Conservation (phyloP, 2,888 invertebrate species). For the Flabesymbios commensalis region DNA sequence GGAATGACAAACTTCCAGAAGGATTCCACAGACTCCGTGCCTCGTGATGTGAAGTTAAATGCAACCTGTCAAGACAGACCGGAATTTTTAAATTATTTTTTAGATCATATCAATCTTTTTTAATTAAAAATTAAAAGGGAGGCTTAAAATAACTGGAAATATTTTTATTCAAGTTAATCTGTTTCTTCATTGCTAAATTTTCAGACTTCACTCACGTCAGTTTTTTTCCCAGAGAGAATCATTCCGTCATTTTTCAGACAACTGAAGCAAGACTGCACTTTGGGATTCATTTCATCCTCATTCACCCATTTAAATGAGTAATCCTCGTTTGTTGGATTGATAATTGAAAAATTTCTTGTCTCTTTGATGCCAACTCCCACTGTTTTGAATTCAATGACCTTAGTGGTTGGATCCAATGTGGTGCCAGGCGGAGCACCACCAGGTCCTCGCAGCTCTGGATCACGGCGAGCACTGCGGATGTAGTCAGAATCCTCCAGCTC, state of each 20-base stretch:
- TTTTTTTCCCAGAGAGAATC: slow-evolving; percentile 68
- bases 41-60: slow-evolving; percentile 71
- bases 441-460: slow-evolving; percentile 57
- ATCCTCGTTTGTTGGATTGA: slow-evolving; percentile 71
- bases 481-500: slow-evolving; percentile 73
- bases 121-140: too few relatives aligned
- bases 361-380: slow-evolving; percentile 67
- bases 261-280: slow-evolving; percentile 65
- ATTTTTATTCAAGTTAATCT: too few relatives aligned
- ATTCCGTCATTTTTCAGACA: slow-evolving; percentile 69
- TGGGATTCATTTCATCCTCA: slow-evolving; percentile 62
- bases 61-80: slow-evolving; percentile 56
- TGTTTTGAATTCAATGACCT: slow-evolving; percentile 71
- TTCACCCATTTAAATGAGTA: slow-evolving; percentile 69
- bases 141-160: too few relatives aligned
- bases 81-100: not conserved
- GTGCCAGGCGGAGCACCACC: slow-evolving; percentile 56
- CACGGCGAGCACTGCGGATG: slow-evolving; percentile 60
- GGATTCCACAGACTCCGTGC: slow-evolving; percentile 71
- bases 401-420: slow-evolving; percentile 63
- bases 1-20: slow-evolving; percentile 72
- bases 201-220: slow-evolving; percentile 62
- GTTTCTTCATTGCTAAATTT: too few relatives aligned
- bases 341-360: slow-evolving; percentile 66
- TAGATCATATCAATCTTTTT: too few relatives aligned